These are phyloP conservation scores for Musca vetustissima DNA, from an alignment of 1,140 invertebrate genomes.

Conservation along the genomic window DNA sequence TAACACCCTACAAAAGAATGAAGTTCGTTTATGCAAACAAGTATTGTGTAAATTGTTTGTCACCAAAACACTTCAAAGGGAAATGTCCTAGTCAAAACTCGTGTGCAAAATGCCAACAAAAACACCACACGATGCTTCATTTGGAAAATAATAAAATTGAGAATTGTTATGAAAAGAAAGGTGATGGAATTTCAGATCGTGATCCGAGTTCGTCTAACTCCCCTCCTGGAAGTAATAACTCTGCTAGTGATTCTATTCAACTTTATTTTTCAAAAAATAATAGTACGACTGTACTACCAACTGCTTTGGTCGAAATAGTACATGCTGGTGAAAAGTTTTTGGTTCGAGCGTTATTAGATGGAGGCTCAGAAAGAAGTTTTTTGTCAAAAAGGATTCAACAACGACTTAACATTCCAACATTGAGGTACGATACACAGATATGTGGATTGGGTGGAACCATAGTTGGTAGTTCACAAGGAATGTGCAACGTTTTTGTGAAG, in stretches of 20 bases:
- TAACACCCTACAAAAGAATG: too few species aligned
- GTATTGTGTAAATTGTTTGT: conserved; percentile 5
- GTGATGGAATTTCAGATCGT: neutral
- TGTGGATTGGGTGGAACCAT: neutral
- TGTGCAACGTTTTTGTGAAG: neutral
- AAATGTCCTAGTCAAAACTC: conserved; percentile 8
- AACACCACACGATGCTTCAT: conserved; percentile 5
- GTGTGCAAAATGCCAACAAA: neutral
- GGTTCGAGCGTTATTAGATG: conserved; percentile 10
- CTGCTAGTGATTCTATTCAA: neutral
- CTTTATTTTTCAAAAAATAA: neutral
- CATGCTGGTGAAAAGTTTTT: neutral
- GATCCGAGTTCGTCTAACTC: neutral
- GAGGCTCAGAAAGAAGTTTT: conserved; percentile 8
- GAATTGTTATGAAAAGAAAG: neutral
- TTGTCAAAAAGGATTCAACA: conserved; percentile 1
- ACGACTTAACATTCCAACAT: neutral
- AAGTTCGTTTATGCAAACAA: conserved; percentile 4
- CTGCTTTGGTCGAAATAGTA: neutral
- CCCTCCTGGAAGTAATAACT: neutral
- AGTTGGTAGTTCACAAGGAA: neutral
- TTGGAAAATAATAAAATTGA: neutral
- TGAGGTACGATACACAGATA: neutral
- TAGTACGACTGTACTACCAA: neutral
- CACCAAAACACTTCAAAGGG: neutral